Base-by-base conservation (phyloP, 2,797 vertebrate genomes). In the Chelmon rostratus region DNA sequence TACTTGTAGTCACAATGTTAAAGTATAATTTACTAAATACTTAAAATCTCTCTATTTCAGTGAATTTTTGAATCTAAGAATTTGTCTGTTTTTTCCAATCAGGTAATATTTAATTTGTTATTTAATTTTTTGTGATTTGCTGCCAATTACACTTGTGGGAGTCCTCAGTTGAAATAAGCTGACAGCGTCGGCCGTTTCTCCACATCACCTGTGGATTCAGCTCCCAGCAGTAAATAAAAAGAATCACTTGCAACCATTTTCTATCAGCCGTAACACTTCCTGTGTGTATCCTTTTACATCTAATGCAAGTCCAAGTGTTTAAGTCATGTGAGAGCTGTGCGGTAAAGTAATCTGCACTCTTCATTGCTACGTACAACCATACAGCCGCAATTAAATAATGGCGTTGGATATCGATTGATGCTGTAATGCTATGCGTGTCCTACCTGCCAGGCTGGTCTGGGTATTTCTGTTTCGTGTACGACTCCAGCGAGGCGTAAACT, bases 391-490 rank as follows among this genome's bases (percentile, higher is more conserved):
- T 62, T 52, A 58, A 74, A 64, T 31, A 54, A 10, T 13, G 18
- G 37, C 57, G 52, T 76, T 52, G 19, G 16, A 73, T 46, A 64
- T 28, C 54, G n/a, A 18, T 44, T 0, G n/a, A 15, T 33, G 1
- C 31, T 46, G 38, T 76, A 19, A 54, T 47, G 12, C 53, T 3
- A 31, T n/a, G 63, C 25, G 8, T 38, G 35, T 82, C 81, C 25
- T 86, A 99, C 98, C 98, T 96, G 91, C 98, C 98, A 1, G 98
- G 97, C 79, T 99, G 98, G 68, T 98, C 97, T 0, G 98, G 97
- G 81, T 99, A 99, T 87, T 98, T 99, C 84, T 98, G 98, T 94
- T 99, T 99, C 0, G 98, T 99, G 87, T 98, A 99, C 28, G 97
- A 97, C 93, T 99, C 98, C 42, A 99, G 91, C 0, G 98, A 98